Base-by-base conservation (phyloP, 2,888 invertebrate species). In the Tryphoninae sp. region DNA sequence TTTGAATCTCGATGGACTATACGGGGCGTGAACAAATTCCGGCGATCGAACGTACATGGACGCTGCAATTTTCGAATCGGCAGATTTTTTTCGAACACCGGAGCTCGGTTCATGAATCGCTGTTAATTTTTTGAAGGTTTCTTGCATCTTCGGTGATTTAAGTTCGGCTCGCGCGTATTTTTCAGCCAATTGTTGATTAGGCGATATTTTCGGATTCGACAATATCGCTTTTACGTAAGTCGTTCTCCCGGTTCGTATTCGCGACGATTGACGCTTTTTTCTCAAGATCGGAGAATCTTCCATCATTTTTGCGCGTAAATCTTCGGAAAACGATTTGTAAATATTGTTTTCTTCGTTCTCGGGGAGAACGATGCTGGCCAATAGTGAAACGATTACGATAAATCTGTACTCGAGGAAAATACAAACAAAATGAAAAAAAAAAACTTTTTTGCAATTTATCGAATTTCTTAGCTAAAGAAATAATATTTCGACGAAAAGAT, bases 101-200 rank as follows among this genome's bases (percentile, higher is more conserved):
- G 58, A 33, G 13, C 49, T 59, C n/a, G 80, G 59, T 1, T 71
- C 7, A 16, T n/a, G 53, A 16, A 89, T 33, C 4, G 77, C 80
- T n/a, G 80, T 72, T 3, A 89, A 83, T 16, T 85, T 86, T 11
- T 84, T 85, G 7, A 89, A 85, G 7, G 85, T 87, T 26, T 87
- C 83, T 59, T 86, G 88, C 75, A 88, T 84, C 72, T 85, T 84
- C 7, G 86, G 84, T 0, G 89, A 89, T 26, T 83, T 72, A 1
- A 89, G 81, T 16, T 86, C 86, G 1, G 86, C 87, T 7, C 86
- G 84, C 0, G 89, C 88, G 19, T 87, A 80, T 82, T 87, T 87
- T 16, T 84, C 73, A 0, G 88, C 88, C 67, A 89, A 73, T n/a
- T 71, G 33, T 58, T 78, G 81, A 53, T 68, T 75, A 11, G 82